phyloP scores from a whole-genome alignment of 2,113 vertebrate genomes.

The Apodemus sylvaticus region DNA sequence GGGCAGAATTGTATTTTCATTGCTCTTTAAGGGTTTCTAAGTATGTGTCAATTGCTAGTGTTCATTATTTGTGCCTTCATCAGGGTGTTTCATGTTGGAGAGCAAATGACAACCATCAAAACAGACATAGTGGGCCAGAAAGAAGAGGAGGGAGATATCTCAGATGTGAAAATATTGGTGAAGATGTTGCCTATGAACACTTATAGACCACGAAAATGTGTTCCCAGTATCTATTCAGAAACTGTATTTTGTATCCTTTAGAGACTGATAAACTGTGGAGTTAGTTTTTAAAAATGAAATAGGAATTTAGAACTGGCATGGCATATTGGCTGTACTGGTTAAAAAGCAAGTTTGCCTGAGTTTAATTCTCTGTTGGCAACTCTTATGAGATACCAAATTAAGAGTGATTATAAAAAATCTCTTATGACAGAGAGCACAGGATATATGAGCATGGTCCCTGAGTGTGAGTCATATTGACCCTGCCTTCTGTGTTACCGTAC shows the following conservation, averaged over 20 bases:
- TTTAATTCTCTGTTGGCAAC: neutral
- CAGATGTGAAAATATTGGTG: neutral
- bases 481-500: neutral
- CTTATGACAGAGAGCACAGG: neutral
- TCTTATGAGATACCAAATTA: neutral
- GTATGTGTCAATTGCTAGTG: neutral
- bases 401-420: neutral
- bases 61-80: neutral
- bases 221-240: neutral
- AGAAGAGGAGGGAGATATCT: neutral
- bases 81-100: neutral
- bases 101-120: neutral
- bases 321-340: neutral
- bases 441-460: neutral
- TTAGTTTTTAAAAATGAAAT: neutral
- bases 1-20: neutral
- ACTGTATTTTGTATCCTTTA: neutral
- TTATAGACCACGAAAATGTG: neutral
- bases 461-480: neutral
- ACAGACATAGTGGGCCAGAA: neutral
- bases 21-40: neutral
- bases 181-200: neutral
- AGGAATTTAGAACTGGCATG: neutral
- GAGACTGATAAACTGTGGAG: neutral
- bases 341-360: neutral